phyloP scores from a whole-genome alignment of 2,797 vertebrate genomes.

The Mionectes olivaceus region DNA sequence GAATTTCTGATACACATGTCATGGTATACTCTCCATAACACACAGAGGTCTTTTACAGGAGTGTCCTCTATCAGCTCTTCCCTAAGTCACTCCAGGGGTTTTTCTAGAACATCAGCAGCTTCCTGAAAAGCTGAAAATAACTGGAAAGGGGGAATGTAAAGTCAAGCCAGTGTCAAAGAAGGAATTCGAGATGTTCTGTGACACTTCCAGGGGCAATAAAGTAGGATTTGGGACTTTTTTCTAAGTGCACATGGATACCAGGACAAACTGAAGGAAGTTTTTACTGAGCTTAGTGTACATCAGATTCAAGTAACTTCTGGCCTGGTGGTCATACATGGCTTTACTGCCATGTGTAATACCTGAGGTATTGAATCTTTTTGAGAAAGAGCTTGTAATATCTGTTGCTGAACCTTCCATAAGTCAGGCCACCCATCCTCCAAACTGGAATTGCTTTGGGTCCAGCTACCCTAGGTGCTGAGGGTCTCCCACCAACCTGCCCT shows the following conservation, averaged over 20 bases:
- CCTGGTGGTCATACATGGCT: background rate
- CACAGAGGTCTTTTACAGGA: background rate
- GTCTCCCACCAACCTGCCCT: background rate
- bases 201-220: background rate
- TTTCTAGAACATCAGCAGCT: background rate
- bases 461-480: background rate
- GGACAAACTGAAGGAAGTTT: background rate
- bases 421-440: background rate
- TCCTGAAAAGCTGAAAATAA: background rate
- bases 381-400: background rate
- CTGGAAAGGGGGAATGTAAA: background rate
- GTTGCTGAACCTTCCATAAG: background rate
- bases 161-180: background rate
- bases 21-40: background rate
- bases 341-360: background rate
- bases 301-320: background rate
- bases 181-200: background rate
- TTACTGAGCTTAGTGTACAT: background rate
- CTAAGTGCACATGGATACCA: no score
- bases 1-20: accelerated
- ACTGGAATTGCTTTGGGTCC: background rate
- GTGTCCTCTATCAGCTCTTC: background rate
- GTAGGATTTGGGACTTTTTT: background rate
- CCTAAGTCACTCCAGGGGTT: background rate
- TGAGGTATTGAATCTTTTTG: background rate